phyloP scores from a whole-genome alignment of 2,888 invertebrate species.

The Erannis defoliaria region DNA sequence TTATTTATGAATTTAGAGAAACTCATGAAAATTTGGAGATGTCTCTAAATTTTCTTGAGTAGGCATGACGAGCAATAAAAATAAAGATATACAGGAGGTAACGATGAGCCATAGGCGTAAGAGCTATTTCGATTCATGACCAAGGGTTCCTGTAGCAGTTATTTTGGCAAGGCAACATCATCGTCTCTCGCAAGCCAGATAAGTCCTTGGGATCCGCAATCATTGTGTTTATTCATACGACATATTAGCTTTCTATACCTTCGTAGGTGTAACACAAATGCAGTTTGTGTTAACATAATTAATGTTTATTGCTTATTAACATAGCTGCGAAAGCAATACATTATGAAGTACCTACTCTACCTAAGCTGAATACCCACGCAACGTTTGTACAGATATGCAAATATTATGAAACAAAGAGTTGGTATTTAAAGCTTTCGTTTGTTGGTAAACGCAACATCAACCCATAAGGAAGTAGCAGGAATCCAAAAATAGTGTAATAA shows the following conservation, averaged over 20 bases:
- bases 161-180: constrained; percentile 31
- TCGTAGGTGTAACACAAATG: constrained; percentile 26
- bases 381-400: neutral
- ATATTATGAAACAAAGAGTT: neutral
- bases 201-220: constrained; percentile 32
- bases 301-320: constrained; percentile 16
- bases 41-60: neutral
- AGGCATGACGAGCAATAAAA: neutral
- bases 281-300: constrained; percentile 27
- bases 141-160: constrained; percentile 32
- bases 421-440: neutral
- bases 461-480: neutral
- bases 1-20: neutral
- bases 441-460: neutral
- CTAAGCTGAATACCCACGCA: neutral
- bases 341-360: neutral
- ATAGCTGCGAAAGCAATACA: constrained; percentile 21
- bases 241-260: constrained; percentile 25
- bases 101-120: constrained; percentile 27
- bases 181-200: constrained; percentile 14
- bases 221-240: constrained; percentile 31
- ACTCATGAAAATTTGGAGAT: no score
- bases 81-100: constrained; percentile 19
- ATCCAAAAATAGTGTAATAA: neutral
- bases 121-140: constrained; percentile 31